These are phyloP conservation scores for Zalophus californianus DNA, from an alignment of 2,797 vertebrate species.

Conservation along the genomic window DNA sequence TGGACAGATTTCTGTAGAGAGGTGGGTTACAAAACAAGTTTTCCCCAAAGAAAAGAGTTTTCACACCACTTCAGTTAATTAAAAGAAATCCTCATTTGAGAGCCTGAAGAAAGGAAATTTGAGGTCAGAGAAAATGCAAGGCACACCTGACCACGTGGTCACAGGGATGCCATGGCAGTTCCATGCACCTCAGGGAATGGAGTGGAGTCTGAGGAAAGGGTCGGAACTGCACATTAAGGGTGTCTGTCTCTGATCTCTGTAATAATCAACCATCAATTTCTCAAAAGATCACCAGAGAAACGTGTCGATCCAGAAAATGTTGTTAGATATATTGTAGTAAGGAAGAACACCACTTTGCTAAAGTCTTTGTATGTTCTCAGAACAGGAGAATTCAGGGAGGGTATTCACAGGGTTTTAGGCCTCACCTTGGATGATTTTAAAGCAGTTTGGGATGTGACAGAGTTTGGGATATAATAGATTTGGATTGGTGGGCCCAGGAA, in stretches of 20 bases:
- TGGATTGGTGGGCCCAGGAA: neutral
- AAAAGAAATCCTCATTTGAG: neutral
- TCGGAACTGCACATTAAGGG: rapidly evolving
- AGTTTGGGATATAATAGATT: neutral
- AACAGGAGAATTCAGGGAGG: neutral
- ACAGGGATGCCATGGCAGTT: neutral
- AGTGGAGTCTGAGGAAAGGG: rapidly evolving
- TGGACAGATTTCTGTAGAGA: neutral
- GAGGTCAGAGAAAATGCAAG: neutral
- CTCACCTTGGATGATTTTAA: neutral
- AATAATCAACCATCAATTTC: neutral
- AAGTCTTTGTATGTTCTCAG: neutral
- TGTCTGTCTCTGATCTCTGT: neutral
- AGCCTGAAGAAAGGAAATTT: neutral
- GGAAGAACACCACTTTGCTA: neutral
- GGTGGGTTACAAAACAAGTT: neutral
- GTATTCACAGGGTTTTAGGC: neutral
- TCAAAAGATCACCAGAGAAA: neutral
- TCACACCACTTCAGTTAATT: neutral
- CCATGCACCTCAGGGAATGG: neutral
- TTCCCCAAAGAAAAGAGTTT: neutral
- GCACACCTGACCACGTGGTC: rapidly evolving
- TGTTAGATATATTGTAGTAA: rapidly evolving
- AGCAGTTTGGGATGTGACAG: neutral
- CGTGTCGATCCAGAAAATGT: neutral